Base-by-base conservation (phyloP, 2,113 vertebrate species). In the Prochilodus magdalenae region DNA sequence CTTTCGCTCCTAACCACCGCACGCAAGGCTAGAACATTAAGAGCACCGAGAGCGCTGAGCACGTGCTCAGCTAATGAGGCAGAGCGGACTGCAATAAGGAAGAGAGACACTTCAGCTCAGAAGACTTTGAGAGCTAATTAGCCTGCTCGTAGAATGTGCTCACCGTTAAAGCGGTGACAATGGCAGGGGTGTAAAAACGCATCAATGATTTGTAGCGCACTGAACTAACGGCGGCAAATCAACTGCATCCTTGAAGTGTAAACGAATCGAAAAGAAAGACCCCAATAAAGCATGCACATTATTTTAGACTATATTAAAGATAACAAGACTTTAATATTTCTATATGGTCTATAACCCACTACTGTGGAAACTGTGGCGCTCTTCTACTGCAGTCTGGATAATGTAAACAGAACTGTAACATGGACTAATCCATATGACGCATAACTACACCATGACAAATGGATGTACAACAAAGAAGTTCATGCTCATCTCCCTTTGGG, bases 1-100 rank as follows among this genome's bases (percentile, higher is more conserved):
- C 78, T 4, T 51, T 26, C 14, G 16, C 26, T 53, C 36, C 57
- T 63, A 44, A 80, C 69, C 78, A 53, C 14, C 11, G 79, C 71
- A 66, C 47, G 30, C 70, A 66, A 40, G 13, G 27, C 27, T 65
- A 22, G 27, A 73, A 22, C 6, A 60, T n/a, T 24, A 26, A 60
- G 57, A 60, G 26, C 7, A 5, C 18, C 13, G 33, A 11, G 53
- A 62, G 47, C 26, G 8, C 77, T 44, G 40, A 63, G 78, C 57
- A 80, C 4, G 57, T 73, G 69, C 27, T 24, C 40, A 8, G 5
- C 40, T 73, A 63, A 80, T 33, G 20, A 30, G n/a, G 69, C 53
- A 72, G 67, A 24, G 16, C 49, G 7, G 16, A 57, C 18, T 22
- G 62, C 62, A 65, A 20, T 15, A 62, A 49, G 57, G n/a, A 66